phyloP scores from a whole-genome alignment of 2,113 vertebrate genomes.

The Oreochromis niloticus region DNA sequence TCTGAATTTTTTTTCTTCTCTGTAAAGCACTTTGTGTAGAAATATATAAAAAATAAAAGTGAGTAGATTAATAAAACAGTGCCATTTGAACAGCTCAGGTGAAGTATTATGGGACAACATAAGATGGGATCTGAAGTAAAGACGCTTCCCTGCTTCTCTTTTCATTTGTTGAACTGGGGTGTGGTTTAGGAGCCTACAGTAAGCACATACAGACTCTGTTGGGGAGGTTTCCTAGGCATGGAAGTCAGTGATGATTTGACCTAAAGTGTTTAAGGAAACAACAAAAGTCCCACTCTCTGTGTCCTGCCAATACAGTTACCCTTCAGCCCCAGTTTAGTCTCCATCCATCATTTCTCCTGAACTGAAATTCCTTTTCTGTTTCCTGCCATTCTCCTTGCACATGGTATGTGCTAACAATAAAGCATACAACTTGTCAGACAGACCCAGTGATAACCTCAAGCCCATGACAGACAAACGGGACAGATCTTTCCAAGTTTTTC shows the following conservation, averaged over 20 bases:
- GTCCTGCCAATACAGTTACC: background rate
- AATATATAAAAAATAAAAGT: background rate
- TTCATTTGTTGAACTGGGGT: background rate
- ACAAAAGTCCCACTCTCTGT: background rate
- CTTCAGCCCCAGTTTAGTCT: background rate
- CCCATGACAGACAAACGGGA: background rate
- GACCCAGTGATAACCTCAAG: background rate
- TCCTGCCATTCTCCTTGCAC: conserved; percentile 51
- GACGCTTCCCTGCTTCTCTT: background rate
- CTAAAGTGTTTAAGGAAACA: background rate
- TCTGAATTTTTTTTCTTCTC: background rate
- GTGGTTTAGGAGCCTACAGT: background rate
- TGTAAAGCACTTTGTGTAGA: background rate
- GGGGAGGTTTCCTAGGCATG: background rate
- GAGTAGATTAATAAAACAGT: background rate
- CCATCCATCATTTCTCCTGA: background rate
- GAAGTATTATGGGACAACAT: background rate
- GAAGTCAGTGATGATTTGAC: background rate
- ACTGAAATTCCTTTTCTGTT: conserved; percentile 31
- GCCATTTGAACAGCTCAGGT: background rate
- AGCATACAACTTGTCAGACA: background rate
- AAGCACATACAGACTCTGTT: background rate
- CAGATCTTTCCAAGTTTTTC: background rate
- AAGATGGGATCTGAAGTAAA: background rate
- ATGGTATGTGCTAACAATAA: background rate